Base-by-base conservation (phyloP, 2,888 invertebrate genomes). In the Luperina testacea region DNA sequence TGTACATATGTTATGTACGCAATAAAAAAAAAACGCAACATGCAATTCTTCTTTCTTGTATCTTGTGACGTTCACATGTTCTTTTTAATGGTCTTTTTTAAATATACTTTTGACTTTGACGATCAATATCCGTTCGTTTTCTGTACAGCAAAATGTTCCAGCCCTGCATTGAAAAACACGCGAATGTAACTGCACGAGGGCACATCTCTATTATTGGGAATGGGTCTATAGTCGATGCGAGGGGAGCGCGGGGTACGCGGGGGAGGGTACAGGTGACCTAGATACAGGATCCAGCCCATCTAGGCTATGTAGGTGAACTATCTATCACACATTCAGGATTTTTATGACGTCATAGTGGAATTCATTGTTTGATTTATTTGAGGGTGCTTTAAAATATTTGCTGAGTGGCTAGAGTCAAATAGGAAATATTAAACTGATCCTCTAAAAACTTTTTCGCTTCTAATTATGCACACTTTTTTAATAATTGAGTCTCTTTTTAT, bases 241-340 rank as follows among this genome's bases (percentile, higher is more conserved):
- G 81, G 77, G 79, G 65, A 2, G 4, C 17, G 9, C 17, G 17
- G 71, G 27, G 48, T 32, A 8, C 15, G 0, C 45, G 24, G 45
- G 9, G 24, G 48, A 45, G 17, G 17, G 42, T 38, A 65, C 80
- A 86, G 84, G 71, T 84, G 84, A 84, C 84, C 84, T 87, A 87
- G 59, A 72, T 84, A 59, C 73, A 74, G 84, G 75, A 84, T 72
- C 32, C 75, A 76, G 32, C 64, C 42, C 69, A 79, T 83, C 84
- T 61, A 84, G 87, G 73, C 63, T 61, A 84, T 72, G 38, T 79
- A 32, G 45, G 72, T 57, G 61, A 69, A 24, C 81, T 67, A 68
- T 71, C 70, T 75, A 70, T 68, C 57, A 72, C 53, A 42, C 20
- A 27, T 38, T 45, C 63, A 84, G 84, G 80, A 81, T 45, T 38